A percentile compares a stretch with the other conserved stretches of the same genome.
Evolutionary conservation across 2,888 invertebrate genomes (phyloP).

Genomic region (Pyrrhosoma nymphula): DNA sequence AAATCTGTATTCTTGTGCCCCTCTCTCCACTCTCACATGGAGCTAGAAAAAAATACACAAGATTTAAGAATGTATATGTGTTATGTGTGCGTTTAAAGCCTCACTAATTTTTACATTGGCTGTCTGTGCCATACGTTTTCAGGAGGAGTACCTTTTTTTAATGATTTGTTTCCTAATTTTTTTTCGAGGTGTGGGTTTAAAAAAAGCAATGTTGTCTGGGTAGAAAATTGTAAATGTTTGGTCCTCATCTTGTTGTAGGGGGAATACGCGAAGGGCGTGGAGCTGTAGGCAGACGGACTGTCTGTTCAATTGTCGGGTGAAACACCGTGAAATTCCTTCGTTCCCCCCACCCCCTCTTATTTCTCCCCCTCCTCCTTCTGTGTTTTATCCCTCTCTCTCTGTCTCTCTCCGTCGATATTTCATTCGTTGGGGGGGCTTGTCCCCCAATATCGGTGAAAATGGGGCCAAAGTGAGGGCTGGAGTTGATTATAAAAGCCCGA

Average conservation of each 20-base stretch:
- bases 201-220: conserved; percentile 43
- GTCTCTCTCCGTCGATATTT: conserved; percentile 59
- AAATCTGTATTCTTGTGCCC: conserved; percentile 33
- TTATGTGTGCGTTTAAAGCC: conserved; percentile 36
- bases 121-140: conserved; percentile 57
- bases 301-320: neutral
- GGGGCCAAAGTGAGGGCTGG: conserved; percentile 59
- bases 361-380: conserved; percentile 25
- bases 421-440: conserved; percentile 50
- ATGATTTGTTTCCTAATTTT: conserved; percentile 23
- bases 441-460: conserved; percentile 61
- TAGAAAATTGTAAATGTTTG: conserved; percentile 58
- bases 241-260: conserved; percentile 45
- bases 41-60: conserved; percentile 40
- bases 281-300: neutral
- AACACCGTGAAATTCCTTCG: neutral
- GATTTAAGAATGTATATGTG: neutral
- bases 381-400: conserved; percentile 12
- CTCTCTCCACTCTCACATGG: conserved; percentile 53
- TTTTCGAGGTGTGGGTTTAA: conserved; percentile 61
- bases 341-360: neutral
- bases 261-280: neutral
- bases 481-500: conserved; percentile 28
- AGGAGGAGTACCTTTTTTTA: conserved; percentile 55
- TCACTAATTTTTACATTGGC: conserved; percentile 65